phyloP scores from a whole-genome alignment of 2,113 vertebrate species.

The Mohoua ochrocephala region DNA sequence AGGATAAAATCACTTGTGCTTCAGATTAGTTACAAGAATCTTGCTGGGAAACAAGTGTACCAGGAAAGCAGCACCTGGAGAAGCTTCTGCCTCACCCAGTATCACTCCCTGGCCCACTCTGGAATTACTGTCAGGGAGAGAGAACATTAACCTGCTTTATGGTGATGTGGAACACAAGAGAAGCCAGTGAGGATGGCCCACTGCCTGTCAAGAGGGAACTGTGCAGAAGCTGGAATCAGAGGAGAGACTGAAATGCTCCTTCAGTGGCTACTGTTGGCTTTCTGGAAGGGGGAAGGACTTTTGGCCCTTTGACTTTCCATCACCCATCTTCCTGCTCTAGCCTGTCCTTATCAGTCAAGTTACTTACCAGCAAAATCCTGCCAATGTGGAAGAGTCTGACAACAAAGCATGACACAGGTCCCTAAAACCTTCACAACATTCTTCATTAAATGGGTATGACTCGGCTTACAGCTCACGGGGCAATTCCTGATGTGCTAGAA shows the following conservation, averaged over 20 bases:
- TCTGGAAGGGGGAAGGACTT: background rate
- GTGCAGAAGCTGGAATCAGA: background rate
- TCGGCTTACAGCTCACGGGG: background rate
- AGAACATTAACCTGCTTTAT: background rate
- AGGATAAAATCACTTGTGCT: background rate
- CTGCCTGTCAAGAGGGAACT: background rate
- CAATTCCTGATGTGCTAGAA: background rate
- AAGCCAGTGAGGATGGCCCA: background rate
- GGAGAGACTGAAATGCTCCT: background rate
- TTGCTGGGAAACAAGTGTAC: background rate
- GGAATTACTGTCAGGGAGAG: background rate
- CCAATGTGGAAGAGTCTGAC: background rate
- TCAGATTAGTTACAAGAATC: background rate
- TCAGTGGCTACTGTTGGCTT: background rate
- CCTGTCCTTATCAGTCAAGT: background rate
- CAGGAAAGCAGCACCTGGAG: background rate
- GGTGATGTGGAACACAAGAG: background rate
- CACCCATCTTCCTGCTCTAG: rapidly evolving
- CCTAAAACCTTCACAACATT: rapidly evolving
- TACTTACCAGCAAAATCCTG: background rate
- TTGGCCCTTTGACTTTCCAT: background rate
- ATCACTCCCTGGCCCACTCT: background rate
- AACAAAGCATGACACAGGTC: background rate
- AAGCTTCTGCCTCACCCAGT: background rate
- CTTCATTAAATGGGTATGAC: background rate